Evolutionary conservation across 2,113 vertebrate genomes (phyloP), one percentile per base, ranked within the genome.

Genomic region (Neogale vison): DNA sequence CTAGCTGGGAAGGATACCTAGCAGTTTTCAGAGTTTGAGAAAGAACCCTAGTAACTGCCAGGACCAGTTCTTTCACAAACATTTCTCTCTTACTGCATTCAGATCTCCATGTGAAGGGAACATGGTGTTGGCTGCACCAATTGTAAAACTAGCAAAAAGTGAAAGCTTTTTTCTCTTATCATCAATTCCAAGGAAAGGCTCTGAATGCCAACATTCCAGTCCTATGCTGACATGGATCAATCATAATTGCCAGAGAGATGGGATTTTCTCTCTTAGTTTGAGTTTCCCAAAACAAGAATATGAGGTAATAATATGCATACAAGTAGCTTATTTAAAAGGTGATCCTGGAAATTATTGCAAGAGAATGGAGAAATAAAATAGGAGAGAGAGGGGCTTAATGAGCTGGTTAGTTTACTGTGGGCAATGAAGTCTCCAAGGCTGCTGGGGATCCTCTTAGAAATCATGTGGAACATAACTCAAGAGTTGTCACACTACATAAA

Each of bases 381-480:
- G 0, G 0, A 11, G 63, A 52, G 1, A 13, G 7, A n/a, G 1
- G 83, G 1, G 0, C 10, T 88, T 88, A 36, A 34, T 24, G 6
- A 76, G 42, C 6, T 52, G 18, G 7, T 36, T 57, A 69, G 59
- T 24, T 42, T 81, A 15, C 6, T 81, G 8, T 39, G 63, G 24
- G 31, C 7, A 81, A 61, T 1, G 12, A 57, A 42, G 2, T 5
- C 1, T 52, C 11, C 2, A 52, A 76, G 29, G 10, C 34, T 72
- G 9, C 7, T 55, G 9, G 23, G 71, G 1, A 77, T 2, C 1
- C 2, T 61, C 31, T 42, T 17, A 45, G 5, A 72, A 34, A 69
- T 31, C 3, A 4, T 9, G 7, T n/a, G 13, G 45, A 65, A 36
- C 15, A 34, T 24, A 88, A 20, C 5, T 90, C 36, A 42, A 42